Evolutionary conservation across 1,140 invertebrate genomes (phyloP), one percentile per base, ranked within the genome.

Genomic region (Drosophila orena): DNA sequence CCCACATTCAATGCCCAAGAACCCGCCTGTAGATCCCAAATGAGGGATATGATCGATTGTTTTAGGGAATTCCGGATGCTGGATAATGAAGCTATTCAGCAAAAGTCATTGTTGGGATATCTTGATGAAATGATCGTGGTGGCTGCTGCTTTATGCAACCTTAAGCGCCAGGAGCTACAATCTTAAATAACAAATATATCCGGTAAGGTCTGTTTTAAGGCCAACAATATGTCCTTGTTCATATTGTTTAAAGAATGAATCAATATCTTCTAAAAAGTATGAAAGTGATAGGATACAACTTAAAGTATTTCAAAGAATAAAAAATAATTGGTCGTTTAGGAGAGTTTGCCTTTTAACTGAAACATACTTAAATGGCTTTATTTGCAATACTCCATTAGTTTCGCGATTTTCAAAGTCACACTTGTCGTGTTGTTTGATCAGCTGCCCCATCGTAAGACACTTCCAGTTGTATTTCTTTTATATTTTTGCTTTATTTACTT

Each of bases 111-210:
- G 20, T 77, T 91, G 43, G 76, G 85, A 4, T 91, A 92, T 57
- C 53, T 92, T 1, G 91, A 91, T 75, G 91, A 92, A 64, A 80
- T 91, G 65, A 52, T 92, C 14, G 54, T 89, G 37, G 78, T 92
- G 7, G 78, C 77, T 1, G 79, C 86, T 1, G 91, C 89, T 1
- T 46, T 92, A 4, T 86, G 72, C 17, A 92, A 92, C 71, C 59
- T 92, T 17, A 88, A 91, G 58, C 84, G 86, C 7, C 88, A 90
- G 42, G 90, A 85, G 42, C 34, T 58, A n/a, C 52, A 46, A 27
- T 53, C 8, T 30, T 52, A 60, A 35, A 4, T 38, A 22, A 35
- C 24, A 3, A 17, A 40, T 2, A 15, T 0, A 38, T 4, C 4
- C 14, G 4, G 5, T n/a, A n/a, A n/a, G 38, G 55, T 50, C 73